Evolutionary conservation across 2,888 invertebrate species (phyloP), one percentile per base, ranked within the genome.

Genomic region (Diarsia brunnea): DNA sequence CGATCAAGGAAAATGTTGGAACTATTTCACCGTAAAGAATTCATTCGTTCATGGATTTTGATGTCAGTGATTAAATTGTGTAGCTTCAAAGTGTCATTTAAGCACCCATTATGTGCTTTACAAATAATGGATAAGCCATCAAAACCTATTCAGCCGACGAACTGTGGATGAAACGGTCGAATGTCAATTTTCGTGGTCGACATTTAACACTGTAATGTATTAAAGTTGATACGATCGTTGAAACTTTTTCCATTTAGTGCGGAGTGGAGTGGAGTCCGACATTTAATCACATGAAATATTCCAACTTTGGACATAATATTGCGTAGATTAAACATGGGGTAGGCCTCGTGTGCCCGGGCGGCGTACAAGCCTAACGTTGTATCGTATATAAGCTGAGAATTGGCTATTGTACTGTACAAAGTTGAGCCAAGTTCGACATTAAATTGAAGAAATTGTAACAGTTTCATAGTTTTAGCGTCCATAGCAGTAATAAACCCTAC

Each of bases 371-470:
- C 31, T n/a, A 69, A 72, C 71, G 68, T 49, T 69, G 49, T 79
- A 73, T 61, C 66, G 67, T 78, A 69, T 71, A 66, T 77, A 80
- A 71, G 47, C 67, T 66, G 72, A 70, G 72, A 79, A 79, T 75
- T 86, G 69, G 24, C 63, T 72, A 82, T 69, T 78, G 71, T 68
- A 60, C 38, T 63, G 64, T 58, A 60, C 68, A 69, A 73, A 73
- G 60, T 73, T 43, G 69, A 72, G 68, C 60, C 61, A 86, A 86
- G 86, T 84, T 84, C 75, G 74, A 81, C 69, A 75, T 38, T 86
- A 84, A 84, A 86, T 84, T 86, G 84, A 84, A 86, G 79, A 78
- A 82, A 84, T 79, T 71, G 73, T 82, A 76, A 73, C 65, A 76
- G 81, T 86, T 87, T 78, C 80, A 78, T 78, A 85, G 87, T 79